Evolutionary conservation across 35 echinoderm and acorn worm species (phyloP).

Genomic region (Stichopus chloronotus): DNA sequence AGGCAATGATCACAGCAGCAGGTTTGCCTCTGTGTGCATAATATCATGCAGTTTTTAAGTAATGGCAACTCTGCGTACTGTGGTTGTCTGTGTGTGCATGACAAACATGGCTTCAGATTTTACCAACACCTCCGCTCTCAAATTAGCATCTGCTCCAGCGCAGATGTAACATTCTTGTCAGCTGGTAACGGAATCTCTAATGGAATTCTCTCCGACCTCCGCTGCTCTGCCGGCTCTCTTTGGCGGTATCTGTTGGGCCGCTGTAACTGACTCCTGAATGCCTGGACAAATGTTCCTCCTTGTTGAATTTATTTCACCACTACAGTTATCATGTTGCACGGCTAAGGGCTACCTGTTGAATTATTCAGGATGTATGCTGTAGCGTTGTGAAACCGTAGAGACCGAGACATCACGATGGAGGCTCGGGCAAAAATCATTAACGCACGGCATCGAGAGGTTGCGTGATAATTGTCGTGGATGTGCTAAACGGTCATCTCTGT

Average conservation of each 20-base stretch:
- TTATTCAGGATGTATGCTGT: background rate
- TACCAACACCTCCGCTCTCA: background rate
- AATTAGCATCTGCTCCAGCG: background rate
- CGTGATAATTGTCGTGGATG: too few relatives aligned
- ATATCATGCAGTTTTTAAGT: too few relatives aligned
- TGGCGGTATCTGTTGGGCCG: background rate
- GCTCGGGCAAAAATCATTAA: too few relatives aligned
- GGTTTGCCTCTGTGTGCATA: too few relatives aligned
- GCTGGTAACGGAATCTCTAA: background rate
- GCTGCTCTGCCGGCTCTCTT: background rate
- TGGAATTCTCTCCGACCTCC: background rate
- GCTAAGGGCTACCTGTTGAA: conserved; percentile 45
- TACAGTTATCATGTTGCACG: conserved; percentile 9
- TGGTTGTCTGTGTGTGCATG: too few relatives aligned
- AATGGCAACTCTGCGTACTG: too few relatives aligned
- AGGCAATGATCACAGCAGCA: too few relatives aligned
- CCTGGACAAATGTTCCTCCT: background rate
- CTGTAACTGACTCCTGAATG: background rate
- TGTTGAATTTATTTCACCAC: conserved; percentile 6
- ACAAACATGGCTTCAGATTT: too few relatives aligned
- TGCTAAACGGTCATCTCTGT: too few relatives aligned
- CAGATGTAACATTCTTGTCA: conserved; percentile 1
- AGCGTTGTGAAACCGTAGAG: too few relatives aligned
- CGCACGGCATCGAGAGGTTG: too few relatives aligned
- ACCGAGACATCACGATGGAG: too few relatives aligned